These are phyloP conservation scores for Apamea sordens DNA, from an alignment of 2,888 invertebrate species.

Conservation along the genomic window DNA sequence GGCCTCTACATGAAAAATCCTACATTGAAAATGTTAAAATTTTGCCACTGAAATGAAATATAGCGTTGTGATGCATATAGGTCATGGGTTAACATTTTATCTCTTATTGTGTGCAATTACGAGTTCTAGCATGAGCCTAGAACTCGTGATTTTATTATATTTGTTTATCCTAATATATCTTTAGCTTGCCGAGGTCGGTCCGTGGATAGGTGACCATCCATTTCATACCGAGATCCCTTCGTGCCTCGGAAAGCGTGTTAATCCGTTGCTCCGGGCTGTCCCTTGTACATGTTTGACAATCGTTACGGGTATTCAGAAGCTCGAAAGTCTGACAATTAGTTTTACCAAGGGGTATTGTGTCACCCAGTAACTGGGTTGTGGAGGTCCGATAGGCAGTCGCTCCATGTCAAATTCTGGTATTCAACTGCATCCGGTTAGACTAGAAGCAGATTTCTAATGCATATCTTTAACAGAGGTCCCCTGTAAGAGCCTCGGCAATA, in stretches of 20 bases:
- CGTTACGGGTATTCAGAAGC: background rate
- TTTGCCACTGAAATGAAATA: constrained; percentile 42
- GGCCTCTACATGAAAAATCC: constrained; percentile 52
- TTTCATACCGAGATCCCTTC: background rate
- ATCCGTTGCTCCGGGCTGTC: background rate
- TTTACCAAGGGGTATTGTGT: background rate
- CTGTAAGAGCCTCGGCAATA: background rate
- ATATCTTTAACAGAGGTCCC: no score
- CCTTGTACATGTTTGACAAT: background rate
- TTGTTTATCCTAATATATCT: background rate
- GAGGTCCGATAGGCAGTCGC: background rate
- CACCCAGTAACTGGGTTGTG: background rate
- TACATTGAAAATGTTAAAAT: constrained; percentile 47
- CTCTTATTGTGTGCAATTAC: constrained; percentile 17
- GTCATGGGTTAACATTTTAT: constrained; percentile 25
- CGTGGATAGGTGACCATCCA: background rate
- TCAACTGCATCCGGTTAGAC: background rate
- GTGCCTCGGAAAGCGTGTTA: background rate
- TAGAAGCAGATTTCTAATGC: background rate
- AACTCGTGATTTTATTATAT: no score
- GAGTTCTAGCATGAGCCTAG: constrained; percentile 3
- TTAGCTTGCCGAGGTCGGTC: background rate
- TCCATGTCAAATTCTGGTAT: background rate
- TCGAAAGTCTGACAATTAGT: background rate
- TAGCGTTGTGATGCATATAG: constrained; percentile 14